Evolutionary conservation across 2,888 invertebrate species (phyloP), one percentile per base, ranked within the genome.

Genomic region (Parasteatoda lunata): DNA sequence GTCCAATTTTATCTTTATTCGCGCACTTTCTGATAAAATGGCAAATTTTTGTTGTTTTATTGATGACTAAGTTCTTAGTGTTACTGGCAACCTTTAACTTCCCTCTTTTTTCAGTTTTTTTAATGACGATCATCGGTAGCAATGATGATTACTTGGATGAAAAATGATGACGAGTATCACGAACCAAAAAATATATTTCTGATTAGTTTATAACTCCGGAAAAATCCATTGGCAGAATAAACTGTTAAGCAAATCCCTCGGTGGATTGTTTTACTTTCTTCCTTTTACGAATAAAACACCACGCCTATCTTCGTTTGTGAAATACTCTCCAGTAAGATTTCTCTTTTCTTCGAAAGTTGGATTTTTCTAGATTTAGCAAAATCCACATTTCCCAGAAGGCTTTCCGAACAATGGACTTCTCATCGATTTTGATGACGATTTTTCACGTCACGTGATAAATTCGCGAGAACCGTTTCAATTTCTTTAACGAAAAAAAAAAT

Each of bases 291-390:
- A 54, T 69, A 52, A 70, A 48, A 68, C 15, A 51, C 68, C 47
- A 7, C 59, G 13, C 70, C 59, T 70, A 78, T 78, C 54, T 59
- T 68, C 54, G 59, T n/a, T 78, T 77, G 45, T 54, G 30, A 15
- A 54, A 77, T 64, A 65, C 52, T 81, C 30, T 30, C 70, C 9
- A 51, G 47, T 70, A 77, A 83, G 70, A 76, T 83, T 83, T 59
- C 59, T 45, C 49, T 71, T 83, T 81, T 70, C 69, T 83, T 59
- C 52, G 65, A 30, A 47, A 77, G 64, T 64, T 48, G 71, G 76
- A 48, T 83, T 30, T 83, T 83, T 52, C 45, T 59, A 77, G 77
- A 64, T 82, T 70, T 83, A 77, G 65, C 84, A 77, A 77, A 72
- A 72, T 77, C 72, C 77, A 72, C 59, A 83, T 70, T 83, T 83